These are phyloP conservation scores for Epinotia nisella DNA, from an alignment of 2,888 invertebrate genomes.

Conservation along the genomic window DNA sequence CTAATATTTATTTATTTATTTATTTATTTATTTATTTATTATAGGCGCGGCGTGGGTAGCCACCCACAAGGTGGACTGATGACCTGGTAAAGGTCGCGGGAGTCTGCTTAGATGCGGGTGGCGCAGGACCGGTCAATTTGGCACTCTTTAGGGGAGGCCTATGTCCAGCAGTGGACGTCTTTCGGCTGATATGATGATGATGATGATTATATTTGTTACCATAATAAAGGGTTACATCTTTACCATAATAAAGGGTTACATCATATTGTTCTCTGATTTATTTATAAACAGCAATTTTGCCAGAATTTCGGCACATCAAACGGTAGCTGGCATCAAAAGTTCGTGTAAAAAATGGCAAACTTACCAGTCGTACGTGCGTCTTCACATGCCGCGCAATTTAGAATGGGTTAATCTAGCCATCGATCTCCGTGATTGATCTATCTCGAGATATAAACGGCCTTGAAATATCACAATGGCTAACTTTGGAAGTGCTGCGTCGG, in stretches of 20 bases:
- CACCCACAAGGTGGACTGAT: too few relatives aligned
- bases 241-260: not conserved
- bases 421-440: slow-evolving; percentile 27
- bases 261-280: not conserved
- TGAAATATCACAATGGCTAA: not conserved
- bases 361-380: slow-evolving; percentile 1
- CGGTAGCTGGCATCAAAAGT: slow-evolving; percentile 7
- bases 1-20: too few relatives aligned
- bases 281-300: not conserved
- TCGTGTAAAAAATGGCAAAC: slow-evolving; percentile 9
- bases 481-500: slow-evolving; percentile 6
- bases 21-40: too few relatives aligned
- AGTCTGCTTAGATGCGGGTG: too few relatives aligned
- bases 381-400: not conserved
- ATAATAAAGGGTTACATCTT: too few relatives aligned
- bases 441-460: not conserved
- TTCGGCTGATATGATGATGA: too few relatives aligned
- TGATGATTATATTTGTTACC: too few relatives aligned
- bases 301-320: slow-evolving; percentile 15
- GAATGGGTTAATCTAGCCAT: slow-evolving; percentile 29
- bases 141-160: too few relatives aligned
- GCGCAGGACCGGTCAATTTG: too few relatives aligned
- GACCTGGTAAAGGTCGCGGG: too few relatives aligned
- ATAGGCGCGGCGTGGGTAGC: too few relatives aligned
- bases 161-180: too few relatives aligned